Conservation (phyloP, 2,888 invertebrate species). For the Pogonocherus hispidulus region DNA sequence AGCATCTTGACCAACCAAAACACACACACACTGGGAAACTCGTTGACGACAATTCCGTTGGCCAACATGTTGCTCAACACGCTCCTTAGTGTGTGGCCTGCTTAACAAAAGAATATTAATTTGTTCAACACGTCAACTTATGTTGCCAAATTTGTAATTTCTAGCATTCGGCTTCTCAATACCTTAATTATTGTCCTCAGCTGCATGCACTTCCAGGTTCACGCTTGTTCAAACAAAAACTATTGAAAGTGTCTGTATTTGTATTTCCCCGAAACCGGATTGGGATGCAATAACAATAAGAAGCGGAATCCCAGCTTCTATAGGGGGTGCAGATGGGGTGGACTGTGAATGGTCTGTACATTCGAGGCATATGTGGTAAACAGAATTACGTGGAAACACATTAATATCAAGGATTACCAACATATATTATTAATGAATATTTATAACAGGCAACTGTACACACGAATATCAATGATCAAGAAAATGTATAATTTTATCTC, state of each 20-base stretch:
- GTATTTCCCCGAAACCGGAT: slow-evolving; percentile 36
- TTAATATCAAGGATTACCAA: slow-evolving; percentile 54
- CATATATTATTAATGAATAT: slow-evolving; percentile 33
- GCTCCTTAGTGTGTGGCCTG: too few relatives aligned
- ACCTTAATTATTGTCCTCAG: slow-evolving; percentile 31
- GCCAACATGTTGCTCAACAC: too few relatives aligned
- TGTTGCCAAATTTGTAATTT: neutral
- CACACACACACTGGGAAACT: too few relatives aligned
- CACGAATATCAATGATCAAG: too few relatives aligned
- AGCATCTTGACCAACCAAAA: too few relatives aligned
- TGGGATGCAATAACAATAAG: slow-evolving; percentile 48
- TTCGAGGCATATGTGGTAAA: slow-evolving; percentile 62
- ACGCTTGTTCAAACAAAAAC: slow-evolving; percentile 42
- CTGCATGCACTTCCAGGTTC: slow-evolving; percentile 34
- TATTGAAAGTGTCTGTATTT: slow-evolving; percentile 52
- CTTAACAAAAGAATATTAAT: too few relatives aligned
- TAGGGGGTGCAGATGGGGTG: slow-evolving; percentile 19
- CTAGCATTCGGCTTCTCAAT: neutral
- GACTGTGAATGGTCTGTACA: slow-evolving; percentile 30
- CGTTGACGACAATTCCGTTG: too few relatives aligned
- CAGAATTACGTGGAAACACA: slow-evolving; percentile 59
- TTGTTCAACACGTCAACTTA: too few relatives aligned
- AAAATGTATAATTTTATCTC: too few relatives aligned
- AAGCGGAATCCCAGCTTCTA: slow-evolving; percentile 42
- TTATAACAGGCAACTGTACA: slow-evolving; percentile 20